Percentiles rank a stretch among this genome's conserved stretches.
Evolutionary conservation across 2,888 invertebrate species (phyloP).

Genomic region (Sicus ferrugineus): DNA sequence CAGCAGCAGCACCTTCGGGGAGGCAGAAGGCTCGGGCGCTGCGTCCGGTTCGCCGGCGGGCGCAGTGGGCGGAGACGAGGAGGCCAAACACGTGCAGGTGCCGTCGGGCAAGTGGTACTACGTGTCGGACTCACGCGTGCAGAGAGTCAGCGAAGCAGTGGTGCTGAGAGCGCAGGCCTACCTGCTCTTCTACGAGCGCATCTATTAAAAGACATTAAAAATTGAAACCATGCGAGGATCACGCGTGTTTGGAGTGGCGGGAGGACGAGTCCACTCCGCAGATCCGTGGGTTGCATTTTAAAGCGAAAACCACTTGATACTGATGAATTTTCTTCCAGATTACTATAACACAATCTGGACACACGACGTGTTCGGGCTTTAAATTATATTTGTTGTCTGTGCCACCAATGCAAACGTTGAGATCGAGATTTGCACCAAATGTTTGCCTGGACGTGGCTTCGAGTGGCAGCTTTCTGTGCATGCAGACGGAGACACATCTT

Average conservation of each 20-base stretch:
- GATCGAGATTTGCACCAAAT: slow-evolving; percentile 7
- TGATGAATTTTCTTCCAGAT: slow-evolving; percentile 4
- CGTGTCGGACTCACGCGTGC: slow-evolving; percentile 89
- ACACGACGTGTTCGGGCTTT: slow-evolving; percentile 10
- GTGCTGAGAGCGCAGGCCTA: slow-evolving; percentile 92
- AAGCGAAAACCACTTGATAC: not conserved
- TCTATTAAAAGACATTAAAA: slow-evolving; percentile 69
- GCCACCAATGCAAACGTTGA: not conserved
- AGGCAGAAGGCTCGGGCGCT: slow-evolving; percentile 52
- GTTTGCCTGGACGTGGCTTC: no score
- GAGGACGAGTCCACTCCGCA: not conserved
- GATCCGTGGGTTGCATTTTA: slow-evolving; percentile 10
- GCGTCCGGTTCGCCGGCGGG: slow-evolving; percentile 60
- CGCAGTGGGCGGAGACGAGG: slow-evolving; percentile 59
- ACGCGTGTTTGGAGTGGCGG: not conserved
- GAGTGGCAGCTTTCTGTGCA: not conserved
- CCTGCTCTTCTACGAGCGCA: slow-evolving; percentile 94
- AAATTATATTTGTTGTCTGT: slow-evolving; percentile 13
- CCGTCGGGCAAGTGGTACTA: slow-evolving; percentile 89
- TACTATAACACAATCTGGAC: no score
- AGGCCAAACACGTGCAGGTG: slow-evolving; percentile 59
- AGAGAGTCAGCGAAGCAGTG: slow-evolving; percentile 78
- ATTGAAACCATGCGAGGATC: not conserved
- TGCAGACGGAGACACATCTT: not conserved
- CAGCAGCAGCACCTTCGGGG: slow-evolving; percentile 64